Evolutionary conservation across 2,797 vertebrate species (phyloP).

Genomic region (Pipistrellus pipistrellus): DNA sequence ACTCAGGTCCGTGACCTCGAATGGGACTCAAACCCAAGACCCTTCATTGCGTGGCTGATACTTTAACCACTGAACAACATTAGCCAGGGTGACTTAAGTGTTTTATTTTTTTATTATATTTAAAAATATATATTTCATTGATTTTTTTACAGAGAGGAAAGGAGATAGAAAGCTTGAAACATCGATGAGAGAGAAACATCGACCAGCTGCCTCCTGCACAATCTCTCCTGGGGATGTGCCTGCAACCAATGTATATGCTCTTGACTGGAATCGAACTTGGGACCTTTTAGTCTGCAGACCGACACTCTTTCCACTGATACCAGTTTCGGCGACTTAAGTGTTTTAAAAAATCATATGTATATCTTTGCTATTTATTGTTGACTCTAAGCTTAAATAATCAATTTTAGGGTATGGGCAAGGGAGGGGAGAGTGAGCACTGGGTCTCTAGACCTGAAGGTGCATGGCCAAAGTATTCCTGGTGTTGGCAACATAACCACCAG

Average conservation of each 20-base stretch:
- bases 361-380: neutral
- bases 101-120: neutral
- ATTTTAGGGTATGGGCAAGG: neutral
- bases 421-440: neutral
- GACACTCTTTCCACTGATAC: too few relatives aligned
- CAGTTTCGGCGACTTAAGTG: neutral
- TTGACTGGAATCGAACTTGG: too few relatives aligned
- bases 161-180: too few relatives aligned
- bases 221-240: too few relatives aligned
- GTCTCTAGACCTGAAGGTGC: neutral
- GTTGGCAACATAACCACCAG: neutral
- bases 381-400: slow-evolving; percentile 18
- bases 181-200: too few relatives aligned
- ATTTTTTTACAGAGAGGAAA: too few relatives aligned
- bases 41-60: neutral
- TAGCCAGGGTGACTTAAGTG: neutral
- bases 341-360: neutral
- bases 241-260: too few relatives aligned
- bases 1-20: neutral
- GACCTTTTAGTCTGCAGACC: too few relatives aligned
- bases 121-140: too few relatives aligned
- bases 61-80: neutral
- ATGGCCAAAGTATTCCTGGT: neutral
- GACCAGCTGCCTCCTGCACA: too few relatives aligned
- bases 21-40: neutral